A percentile compares a stretch with the other conserved stretches of the same genome.
These are phyloP conservation scores for Rhinella marina DNA, from an alignment of 2,797 vertebrate genomes.

Conservation along the genomic window DNA sequence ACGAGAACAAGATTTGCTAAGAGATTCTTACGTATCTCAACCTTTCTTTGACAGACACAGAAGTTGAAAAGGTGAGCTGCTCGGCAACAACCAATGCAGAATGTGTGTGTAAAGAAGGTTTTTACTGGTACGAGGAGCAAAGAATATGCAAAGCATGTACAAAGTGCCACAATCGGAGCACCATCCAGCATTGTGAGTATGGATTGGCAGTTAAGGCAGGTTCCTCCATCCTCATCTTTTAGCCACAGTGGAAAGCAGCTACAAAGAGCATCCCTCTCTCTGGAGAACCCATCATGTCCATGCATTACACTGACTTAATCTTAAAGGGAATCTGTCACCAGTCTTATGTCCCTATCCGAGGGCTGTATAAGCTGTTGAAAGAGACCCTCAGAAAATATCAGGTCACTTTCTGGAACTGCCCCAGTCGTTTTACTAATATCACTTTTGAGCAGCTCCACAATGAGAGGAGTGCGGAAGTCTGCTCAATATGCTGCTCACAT, in stretches of 20 bases:
- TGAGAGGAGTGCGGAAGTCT: too few relatives aligned
- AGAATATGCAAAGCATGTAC: background rate
- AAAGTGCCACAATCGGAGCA: conserved; percentile 3
- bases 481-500: too few relatives aligned
- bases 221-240: background rate
- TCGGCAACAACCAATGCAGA: background rate
- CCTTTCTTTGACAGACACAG: conserved; percentile 5
- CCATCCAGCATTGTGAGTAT: conserved; percentile 30
- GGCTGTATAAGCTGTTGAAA: too few relatives aligned
- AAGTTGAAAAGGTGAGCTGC: background rate
- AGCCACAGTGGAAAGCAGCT: background rate
- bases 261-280: background rate
- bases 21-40: too few relatives aligned
- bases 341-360: too few relatives aligned
- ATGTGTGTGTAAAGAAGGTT: conserved; percentile 26
- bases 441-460: too few relatives aligned
- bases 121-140: background rate
- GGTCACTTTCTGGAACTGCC: too few relatives aligned
- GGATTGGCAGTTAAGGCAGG: background rate
- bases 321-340: too few relatives aligned
- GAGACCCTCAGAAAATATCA: too few relatives aligned
- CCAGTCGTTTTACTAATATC: too few relatives aligned
- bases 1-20: background rate
- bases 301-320: too few relatives aligned
- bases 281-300: too few relatives aligned